These are phyloP conservation scores for Anguilla rostrata DNA, from an alignment of 2,113 vertebrate species.

Conservation along the genomic window DNA sequence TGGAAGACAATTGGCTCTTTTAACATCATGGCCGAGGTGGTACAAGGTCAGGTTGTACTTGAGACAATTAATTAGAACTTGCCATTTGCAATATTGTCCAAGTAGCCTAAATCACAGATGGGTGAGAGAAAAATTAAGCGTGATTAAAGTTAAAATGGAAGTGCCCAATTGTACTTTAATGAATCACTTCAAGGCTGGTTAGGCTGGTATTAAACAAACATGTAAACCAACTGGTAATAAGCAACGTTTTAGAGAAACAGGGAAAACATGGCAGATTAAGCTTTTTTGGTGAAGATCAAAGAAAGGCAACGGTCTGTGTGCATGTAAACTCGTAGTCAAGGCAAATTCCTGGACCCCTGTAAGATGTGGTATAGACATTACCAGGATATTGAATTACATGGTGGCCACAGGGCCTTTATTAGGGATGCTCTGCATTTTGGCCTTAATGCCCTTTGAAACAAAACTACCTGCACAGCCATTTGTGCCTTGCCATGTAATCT, in stretches of 20 bases:
- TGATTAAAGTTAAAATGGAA: not conserved
- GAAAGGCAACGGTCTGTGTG: not conserved
- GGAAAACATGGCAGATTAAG: not conserved
- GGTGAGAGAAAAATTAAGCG: not conserved
- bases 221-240: slow-evolving; percentile 17
- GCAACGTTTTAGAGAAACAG: not conserved
- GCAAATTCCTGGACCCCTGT: not conserved
- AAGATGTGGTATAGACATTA: not conserved
- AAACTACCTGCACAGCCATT: too few relatives aligned
- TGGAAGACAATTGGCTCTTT: too few relatives aligned
- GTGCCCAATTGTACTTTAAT: not conserved
- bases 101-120: not conserved
- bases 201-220: slow-evolving; percentile 16
- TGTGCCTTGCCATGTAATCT: too few relatives aligned
- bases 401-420: too few relatives aligned
- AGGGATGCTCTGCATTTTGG: too few relatives aligned
- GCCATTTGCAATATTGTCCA: not conserved
- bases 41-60: too few relatives aligned
- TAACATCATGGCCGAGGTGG: not conserved
- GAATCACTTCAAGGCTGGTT: slow-evolving; percentile 19
- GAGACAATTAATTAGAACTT: not conserved
- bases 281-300: not conserved
- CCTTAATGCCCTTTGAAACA: too few relatives aligned
- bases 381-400: too few relatives aligned
- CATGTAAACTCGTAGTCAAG: not conserved